Percentiles rank a stretch among this genome's conserved stretches.
These are phyloP conservation scores for Acropora tenuis DNA, from an alignment of 64 coral and sea anemone genomes.

Conservation along the genomic window DNA sequence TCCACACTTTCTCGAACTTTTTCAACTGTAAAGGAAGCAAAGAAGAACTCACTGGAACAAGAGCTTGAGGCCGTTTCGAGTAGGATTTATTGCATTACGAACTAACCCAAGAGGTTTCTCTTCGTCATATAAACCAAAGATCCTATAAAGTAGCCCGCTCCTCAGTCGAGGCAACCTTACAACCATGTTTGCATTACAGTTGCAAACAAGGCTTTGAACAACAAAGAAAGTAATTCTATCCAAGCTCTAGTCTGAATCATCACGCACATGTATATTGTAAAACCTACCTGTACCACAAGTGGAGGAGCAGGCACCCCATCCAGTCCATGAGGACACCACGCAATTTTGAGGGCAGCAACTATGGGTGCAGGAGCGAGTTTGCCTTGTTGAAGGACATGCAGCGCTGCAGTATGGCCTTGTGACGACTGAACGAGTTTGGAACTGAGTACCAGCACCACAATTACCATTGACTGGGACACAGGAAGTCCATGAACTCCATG, in stretches of 20 bases:
- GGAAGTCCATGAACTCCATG: constrained; percentile 69
- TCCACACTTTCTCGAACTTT: no score
- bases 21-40: no score
- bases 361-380: constrained; percentile 71
- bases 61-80: no score
- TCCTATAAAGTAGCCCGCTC: no score
- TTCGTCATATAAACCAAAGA: no score
- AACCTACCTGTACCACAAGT: constrained; percentile 85
- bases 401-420: constrained; percentile 75
- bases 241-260: background rate
- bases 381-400: constrained; percentile 48
- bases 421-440: constrained; percentile 49
- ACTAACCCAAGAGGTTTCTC: no score
- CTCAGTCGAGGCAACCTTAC: no score
- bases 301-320: constrained; percentile 76
- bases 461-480: constrained; percentile 77
- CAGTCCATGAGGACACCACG: constrained; percentile 61
- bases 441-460: constrained; percentile 77
- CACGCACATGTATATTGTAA: background rate
- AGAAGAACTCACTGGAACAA: no score
- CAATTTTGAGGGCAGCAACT: constrained; percentile 93
- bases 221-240: no score
- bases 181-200: no score
- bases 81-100: no score
- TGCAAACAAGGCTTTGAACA: no score